Conservation (phyloP, 2,888 invertebrate species). For the Flexamia atlantica region DNA sequence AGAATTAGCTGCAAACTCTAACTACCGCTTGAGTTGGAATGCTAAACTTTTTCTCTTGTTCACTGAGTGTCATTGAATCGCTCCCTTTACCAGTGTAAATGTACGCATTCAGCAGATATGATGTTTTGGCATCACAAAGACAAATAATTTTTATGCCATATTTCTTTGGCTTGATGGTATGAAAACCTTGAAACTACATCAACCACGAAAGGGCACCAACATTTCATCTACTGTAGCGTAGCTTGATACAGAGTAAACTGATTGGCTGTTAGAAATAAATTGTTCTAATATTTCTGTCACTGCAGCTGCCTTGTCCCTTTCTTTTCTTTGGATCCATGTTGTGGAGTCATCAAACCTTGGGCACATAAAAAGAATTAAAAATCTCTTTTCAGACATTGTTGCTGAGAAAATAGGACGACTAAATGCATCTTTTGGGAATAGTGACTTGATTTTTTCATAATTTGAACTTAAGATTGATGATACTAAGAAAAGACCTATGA, state of each 20-base stretch:
- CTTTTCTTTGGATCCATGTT: not conserved
- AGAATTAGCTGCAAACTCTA: slow-evolving; percentile 69
- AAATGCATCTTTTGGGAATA: slow-evolving; percentile 58
- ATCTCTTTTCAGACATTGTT: slow-evolving; percentile 61
- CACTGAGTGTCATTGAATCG: slow-evolving; percentile 69
- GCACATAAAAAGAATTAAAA: slow-evolving; percentile 41
- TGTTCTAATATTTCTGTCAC: slow-evolving; percentile 30
- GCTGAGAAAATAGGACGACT: slow-evolving; percentile 29
- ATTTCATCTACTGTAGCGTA: slow-evolving; percentile 59
- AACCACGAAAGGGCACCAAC: slow-evolving; percentile 52
- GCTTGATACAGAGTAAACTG: slow-evolving; percentile 43
- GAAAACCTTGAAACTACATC: slow-evolving; percentile 67
- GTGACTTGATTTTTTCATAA: slow-evolving; percentile 24
- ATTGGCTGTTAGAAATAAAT: slow-evolving; percentile 24
- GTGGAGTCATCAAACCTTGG: slow-evolving; percentile 44
- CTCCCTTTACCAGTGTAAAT: slow-evolving; percentile 70
- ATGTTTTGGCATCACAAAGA: slow-evolving; percentile 67
- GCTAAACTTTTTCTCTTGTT: slow-evolving; percentile 68
- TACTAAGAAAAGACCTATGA: slow-evolving; percentile 54
- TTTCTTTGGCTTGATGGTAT: slow-evolving; percentile 70
- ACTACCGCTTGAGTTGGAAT: slow-evolving; percentile 71
- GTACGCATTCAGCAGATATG: slow-evolving; percentile 69
- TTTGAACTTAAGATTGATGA: slow-evolving; percentile 28
- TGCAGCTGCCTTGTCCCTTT: slow-evolving; percentile 31
- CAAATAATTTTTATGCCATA: slow-evolving; percentile 69